Base-by-base conservation (phyloP, 2,888 invertebrate species). In the Cyaniris semiargus region DNA sequence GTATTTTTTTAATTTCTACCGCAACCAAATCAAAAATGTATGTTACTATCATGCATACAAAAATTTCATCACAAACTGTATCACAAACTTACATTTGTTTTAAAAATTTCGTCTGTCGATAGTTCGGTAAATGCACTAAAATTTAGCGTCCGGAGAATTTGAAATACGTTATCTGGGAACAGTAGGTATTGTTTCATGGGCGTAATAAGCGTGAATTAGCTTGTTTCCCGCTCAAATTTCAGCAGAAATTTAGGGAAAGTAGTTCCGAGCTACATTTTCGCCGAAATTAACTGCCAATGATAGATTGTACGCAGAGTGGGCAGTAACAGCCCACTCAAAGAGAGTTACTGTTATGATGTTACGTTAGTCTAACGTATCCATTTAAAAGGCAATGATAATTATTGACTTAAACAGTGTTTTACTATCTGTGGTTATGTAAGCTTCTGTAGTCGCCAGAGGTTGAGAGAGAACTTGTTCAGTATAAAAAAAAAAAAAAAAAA, bases 201-300 rank as follows among this genome's bases (percentile, higher is more conserved):
- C 66, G 23, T 66, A 66, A 66, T 66, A 31, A 27, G 66, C 66
- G 27, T 31, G 66, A 66, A 66, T 66, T 66, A 66, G 66, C 66
- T 31, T 66, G 66, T 66, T 66, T 66, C 66, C 66, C 66, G 66
- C 66, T 66, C 13, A 31, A 66, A 66, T 66, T 66, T 66, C 66
- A 60, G 66, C 27, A 15, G 66, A 66, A 60, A 27, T 66, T 66
- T 3, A 23, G 66, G 66, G 21, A 23, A 18, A 66, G 66, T 66
- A 66, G 66, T 31, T 66, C 6, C 1, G 66, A 66, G 27, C 66
- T 27, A 27, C 58, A 10, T 66, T 27, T 27, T 27, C 27, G 6
- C 27, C 31, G 27, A 66, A 66, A 27, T 66, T 27, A 15, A 60
- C 23, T 23, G 4, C 27, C 60, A 23, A 58, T 60, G 23, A 60